phyloP scores from a whole-genome alignment of 1,140 invertebrate genomes.

The Penaeus indicus region DNA sequence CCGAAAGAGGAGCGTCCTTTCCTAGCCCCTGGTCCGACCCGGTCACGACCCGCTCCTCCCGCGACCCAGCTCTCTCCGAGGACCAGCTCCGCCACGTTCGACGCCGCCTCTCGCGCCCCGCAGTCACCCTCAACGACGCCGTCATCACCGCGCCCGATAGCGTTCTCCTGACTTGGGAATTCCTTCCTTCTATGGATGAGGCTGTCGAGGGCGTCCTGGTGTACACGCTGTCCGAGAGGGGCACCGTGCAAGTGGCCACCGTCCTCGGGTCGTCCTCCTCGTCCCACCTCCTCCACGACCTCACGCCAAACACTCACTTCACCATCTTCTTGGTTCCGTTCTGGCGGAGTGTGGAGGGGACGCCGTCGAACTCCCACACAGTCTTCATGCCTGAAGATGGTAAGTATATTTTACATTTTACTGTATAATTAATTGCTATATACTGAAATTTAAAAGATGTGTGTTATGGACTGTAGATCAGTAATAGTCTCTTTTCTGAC shows the following conservation, averaged over 20 bases:
- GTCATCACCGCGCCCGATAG: constrained; percentile 36
- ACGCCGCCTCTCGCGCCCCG: constrained; percentile 41
- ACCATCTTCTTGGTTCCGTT: constrained; percentile 86
- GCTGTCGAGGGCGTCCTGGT: constrained; percentile 38
- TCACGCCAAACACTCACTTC: constrained; percentile 74
- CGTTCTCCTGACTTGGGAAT: constrained; percentile 39
- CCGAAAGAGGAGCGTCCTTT: constrained; percentile 45
- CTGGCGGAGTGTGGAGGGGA: constrained; percentile 82
- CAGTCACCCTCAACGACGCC: constrained; percentile 37
- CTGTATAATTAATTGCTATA: neutral
- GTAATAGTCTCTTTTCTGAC: neutral
- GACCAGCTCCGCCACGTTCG: constrained; percentile 44
- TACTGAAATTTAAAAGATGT: neutral
- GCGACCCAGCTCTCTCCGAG: constrained; percentile 32
- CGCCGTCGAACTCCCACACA: constrained; percentile 81
- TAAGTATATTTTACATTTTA: constrained; percentile 70
- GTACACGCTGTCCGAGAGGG: constrained; percentile 30
- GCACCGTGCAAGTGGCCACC: constrained; percentile 20
- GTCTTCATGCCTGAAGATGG: constrained; percentile 82
- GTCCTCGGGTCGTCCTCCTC: constrained; percentile 59
- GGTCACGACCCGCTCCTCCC: constrained; percentile 25
- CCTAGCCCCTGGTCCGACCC: constrained; percentile 56
- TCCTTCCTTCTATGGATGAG: constrained; percentile 21
- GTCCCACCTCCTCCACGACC: constrained; percentile 51
- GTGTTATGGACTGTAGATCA: neutral